A percentile compares a stretch with the other conserved stretches of the same genome.
phyloP scores from a whole-genome alignment of 2,888 invertebrate species.

The Quadriops clusia region DNA sequence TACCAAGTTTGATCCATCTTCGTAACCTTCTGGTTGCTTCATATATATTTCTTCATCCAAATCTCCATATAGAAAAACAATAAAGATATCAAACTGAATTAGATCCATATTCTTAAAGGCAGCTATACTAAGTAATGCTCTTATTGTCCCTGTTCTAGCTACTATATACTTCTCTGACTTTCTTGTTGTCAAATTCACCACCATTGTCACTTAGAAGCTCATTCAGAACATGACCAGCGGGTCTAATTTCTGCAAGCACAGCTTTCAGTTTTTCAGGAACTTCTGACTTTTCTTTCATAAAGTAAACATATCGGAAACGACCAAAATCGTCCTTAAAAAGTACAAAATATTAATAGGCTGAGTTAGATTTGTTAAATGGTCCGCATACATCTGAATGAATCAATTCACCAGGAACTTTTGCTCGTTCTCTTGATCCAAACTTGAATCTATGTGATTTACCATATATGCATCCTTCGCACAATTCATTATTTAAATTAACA shows the following conservation, averaged over 20 bases:
- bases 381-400: conserved; percentile 20
- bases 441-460: conserved; percentile 21
- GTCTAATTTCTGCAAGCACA: no score
- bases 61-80: conserved; percentile 19
- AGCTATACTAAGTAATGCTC: conserved; percentile 20
- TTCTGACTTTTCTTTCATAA: no score
- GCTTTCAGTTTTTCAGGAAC: not conserved
- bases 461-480: conserved; percentile 22
- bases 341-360: no score
- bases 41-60: conserved; percentile 16
- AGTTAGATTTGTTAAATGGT: no score
- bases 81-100: conserved; percentile 22
- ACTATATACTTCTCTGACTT: no score
- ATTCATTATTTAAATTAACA: conserved; percentile 18
- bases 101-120: conserved; percentile 19
- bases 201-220: no score
- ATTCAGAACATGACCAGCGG: no score
- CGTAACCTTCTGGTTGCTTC: conserved; percentile 17
- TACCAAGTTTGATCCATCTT: conserved; percentile 20
- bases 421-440: conserved; percentile 19
- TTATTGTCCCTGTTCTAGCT: no score
- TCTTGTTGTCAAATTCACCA: no score
- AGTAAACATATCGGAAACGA: no score
- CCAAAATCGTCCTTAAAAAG: not conserved
- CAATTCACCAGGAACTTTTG: conserved; percentile 19